A percentile compares a stretch with the other conserved stretches of the same genome.
These are phyloP conservation scores for Cirrhinus mrigala DNA, from an alignment of 2,797 vertebrate species.

Conservation along the genomic window DNA sequence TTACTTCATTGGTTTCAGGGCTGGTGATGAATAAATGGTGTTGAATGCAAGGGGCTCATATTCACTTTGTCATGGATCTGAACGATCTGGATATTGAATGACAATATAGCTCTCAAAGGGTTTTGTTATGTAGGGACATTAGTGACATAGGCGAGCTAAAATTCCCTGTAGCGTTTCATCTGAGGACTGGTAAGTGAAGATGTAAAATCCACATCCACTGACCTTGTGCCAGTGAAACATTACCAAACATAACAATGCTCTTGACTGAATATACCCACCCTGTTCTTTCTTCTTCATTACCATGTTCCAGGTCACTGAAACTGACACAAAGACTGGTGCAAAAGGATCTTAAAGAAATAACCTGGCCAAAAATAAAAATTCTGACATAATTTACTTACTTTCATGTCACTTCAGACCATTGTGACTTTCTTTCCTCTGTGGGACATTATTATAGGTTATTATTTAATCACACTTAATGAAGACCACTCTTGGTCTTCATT, in stretches of 20 bases:
- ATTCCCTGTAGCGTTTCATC: conserved; percentile 16
- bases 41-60: conserved; percentile 28
- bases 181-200: conserved; percentile 18
- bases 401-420: too few species aligned
- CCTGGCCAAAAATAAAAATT: not conserved
- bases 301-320: conserved; percentile 47
- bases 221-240: conserved; percentile 12
- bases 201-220: not conserved
- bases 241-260: conserved; percentile 29
- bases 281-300: conserved; percentile 9
- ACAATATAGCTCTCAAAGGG: conserved; percentile 26
- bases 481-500: too few species aligned
- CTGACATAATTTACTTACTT: not conserved
- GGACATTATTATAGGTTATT: not conserved
- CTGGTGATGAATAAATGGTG: conserved; percentile 15
- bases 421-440: not conserved
- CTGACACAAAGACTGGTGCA: not conserved
- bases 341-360: not conserved
- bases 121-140: conserved; percentile 17
- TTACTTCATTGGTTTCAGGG: not conserved
- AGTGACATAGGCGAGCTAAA: conserved; percentile 23
- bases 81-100: conserved; percentile 4
- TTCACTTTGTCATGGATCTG: conserved; percentile 25
- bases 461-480: not conserved
- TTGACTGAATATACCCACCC: conserved; percentile 24